Conservation (phyloP, 30 jellyfish, hydroid and myxozoan species). For the Cassiopea andromeda region DNA sequence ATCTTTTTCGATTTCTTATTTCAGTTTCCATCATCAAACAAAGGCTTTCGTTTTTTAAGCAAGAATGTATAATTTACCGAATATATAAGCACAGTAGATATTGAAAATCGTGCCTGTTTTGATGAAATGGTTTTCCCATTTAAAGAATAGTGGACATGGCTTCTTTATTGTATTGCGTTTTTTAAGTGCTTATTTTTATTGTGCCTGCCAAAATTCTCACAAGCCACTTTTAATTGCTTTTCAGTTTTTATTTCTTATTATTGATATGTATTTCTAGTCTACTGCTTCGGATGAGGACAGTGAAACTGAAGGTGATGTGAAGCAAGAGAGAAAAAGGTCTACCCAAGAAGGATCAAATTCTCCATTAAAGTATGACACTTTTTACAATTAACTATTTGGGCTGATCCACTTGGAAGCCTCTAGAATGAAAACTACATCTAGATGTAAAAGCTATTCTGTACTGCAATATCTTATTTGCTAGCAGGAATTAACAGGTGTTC, state of each 20-base stretch:
- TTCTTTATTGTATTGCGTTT: too few relatives aligned
- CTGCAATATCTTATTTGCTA: too few relatives aligned
- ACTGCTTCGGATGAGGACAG: conserved; percentile 48
- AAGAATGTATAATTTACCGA: too few relatives aligned
- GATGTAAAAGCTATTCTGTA: too few relatives aligned
- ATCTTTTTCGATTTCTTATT: too few relatives aligned
- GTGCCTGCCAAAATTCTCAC: not conserved
- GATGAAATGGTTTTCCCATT: too few relatives aligned
- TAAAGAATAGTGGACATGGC: too few relatives aligned
- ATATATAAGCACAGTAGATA: too few relatives aligned
- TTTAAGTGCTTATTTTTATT: not conserved
- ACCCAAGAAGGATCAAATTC: conserved; percentile 20
- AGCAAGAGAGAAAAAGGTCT: not conserved
- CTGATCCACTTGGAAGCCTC: not conserved
- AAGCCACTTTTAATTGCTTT: not conserved
- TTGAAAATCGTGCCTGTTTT: too few relatives aligned
- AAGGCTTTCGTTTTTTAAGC: too few relatives aligned
- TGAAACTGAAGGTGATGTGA: conserved; percentile 2
- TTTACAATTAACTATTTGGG: not conserved
- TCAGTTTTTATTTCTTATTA: not conserved
- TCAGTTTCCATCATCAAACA: too few relatives aligned
- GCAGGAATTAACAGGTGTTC: too few relatives aligned
- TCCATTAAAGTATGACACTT: conserved; percentile 1
- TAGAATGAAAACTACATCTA: not conserved
- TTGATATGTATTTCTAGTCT: not conserved